Evolutionary conservation across 1,140 invertebrate species (phyloP), one percentile per base, ranked within the genome.

Genomic region (Babylonia areolata): DNA sequence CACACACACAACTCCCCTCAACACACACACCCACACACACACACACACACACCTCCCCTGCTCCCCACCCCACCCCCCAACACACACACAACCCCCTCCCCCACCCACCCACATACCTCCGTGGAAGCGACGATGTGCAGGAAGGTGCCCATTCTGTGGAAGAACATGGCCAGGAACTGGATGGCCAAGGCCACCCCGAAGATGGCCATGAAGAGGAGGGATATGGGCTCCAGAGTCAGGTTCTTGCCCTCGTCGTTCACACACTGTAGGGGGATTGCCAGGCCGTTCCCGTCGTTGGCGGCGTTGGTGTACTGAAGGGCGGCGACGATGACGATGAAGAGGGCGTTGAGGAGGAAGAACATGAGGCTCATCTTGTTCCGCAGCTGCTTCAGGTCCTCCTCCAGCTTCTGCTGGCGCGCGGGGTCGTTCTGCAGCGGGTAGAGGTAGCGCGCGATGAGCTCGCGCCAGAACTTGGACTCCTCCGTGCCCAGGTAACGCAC

Each of bases 81-180:
- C 58, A 0, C 58, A 23, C 58, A 23, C 58, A 23, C 12, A 23
- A n/a, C n/a, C n/a, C n/a, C n/a, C n/a, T n/a, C n/a, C n/a, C n/a
- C n/a, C n/a, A 11, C 46, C 46, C 46, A 51, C 20, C 20, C 46
- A 39, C 85, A 40, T 37, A 86, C 85, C 91, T 98, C 97, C 3
- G 98, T 99, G 2, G 98, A 98, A 28, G 99, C 97, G 91, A 99
- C 95, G 91, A 99, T 99, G 93, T 99, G 99, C 0, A 98, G 97
- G 80, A 99, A 95, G 9, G 99, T 99, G 91, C 98, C 98, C 93
- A 99, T 99, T 89, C 99, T 96, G 97, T 99, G 99, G 96, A 99
- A 98, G 95, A 99, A 96, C 99, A 99, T 99, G 88, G 98, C 98
- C 75, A 97, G 96, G 94, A 99, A 99, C 94, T 99, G 98, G 89